Percentiles rank a stretch among this genome's conserved stretches.
Evolutionary conservation across 2,797 vertebrate genomes (phyloP).

Genomic region (Siniperca undulata): DNA sequence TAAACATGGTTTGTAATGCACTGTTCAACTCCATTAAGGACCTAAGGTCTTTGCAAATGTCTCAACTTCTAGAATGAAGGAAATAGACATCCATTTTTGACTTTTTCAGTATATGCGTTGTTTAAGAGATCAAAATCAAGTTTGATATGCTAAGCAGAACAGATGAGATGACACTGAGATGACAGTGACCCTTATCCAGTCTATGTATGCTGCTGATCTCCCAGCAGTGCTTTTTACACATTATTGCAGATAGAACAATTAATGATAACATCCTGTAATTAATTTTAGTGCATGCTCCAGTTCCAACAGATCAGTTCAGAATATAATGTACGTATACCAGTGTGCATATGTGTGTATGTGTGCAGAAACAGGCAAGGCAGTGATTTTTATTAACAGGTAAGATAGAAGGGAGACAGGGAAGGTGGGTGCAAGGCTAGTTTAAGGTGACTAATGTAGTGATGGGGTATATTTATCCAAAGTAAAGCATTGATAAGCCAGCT

Average conservation of each 20-base stretch:
- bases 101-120: conserved; percentile 32
- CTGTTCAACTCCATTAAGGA: conserved; percentile 60
- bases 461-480: not conserved
- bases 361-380: not conserved
- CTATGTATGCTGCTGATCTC: conserved; percentile 23
- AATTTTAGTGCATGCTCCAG: conserved; percentile 54
- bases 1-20: conserved; percentile 39
- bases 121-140: conserved; percentile 46
- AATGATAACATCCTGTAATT: conserved; percentile 65
- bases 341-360: not conserved
- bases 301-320: conserved; percentile 24
- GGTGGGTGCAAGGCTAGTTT: conserved; percentile 8
- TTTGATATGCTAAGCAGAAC: conserved; percentile 18
- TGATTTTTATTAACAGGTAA: conserved; percentile 28
- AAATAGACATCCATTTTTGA: conserved; percentile 31
- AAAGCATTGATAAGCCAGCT: not conserved
- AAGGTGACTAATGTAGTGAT: conserved; percentile 13
- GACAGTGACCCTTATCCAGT: conserved; percentile 38
- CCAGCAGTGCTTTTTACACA: conserved; percentile 48
- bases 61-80: conserved; percentile 19
- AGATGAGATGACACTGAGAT: conserved; percentile 44
- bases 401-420: conserved; percentile 7
- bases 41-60: conserved; percentile 51
- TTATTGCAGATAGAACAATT: conserved; percentile 56
- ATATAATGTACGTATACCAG: not conserved